Evolutionary conservation across 2,888 invertebrate genomes (phyloP), one percentile per base, ranked within the genome.

Genomic region (Beris morrisii): DNA sequence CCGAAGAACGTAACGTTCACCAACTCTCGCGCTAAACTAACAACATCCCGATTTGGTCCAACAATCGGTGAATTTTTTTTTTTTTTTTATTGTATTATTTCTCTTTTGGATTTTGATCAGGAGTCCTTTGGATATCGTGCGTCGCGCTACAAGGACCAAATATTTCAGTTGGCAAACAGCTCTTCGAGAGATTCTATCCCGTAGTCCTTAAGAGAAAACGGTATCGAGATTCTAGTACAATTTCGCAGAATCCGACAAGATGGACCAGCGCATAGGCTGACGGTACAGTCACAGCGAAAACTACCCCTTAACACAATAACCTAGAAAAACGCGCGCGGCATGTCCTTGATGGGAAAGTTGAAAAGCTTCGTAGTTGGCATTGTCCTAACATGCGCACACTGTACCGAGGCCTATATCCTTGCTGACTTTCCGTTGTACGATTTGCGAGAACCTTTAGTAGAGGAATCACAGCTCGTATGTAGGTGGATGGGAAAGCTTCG

Each of bases 11-110:
- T 65, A 67, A 52, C 69, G 67, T 67, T 69, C 55, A 67, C 65
- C 64, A 59, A 69, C 67, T 69, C 69, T 69, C 69, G 63, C 67
- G 69, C 64, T 67, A 69, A 67, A 67, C 69, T 69, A 69, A 69
- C 69, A 69, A 61, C 61, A 59, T 66, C 50, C 50, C 50, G 55
- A 53, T 66, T 65, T 43, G 12, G 56, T 43, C 65, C 50, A 58
- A 65, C 65, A 65, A 65, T 64, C 64, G 46, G 54, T 64, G 5
- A 48, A 55, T 55, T 55, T 64, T 64, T 44, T 63, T 64, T 64
- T 22, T 52, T 64, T 64, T 64, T 63, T 64, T 64, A 55, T 64
- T 64, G 48, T 64, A 55, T 64, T 64, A 45, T 64, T 48, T 64
- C 55, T 64, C 55, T 64, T 64, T 61, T 50, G 61, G 50, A 61